Percentiles rank a stretch among this genome's conserved stretches.
phyloP scores from a whole-genome alignment of 2,888 invertebrate genomes.

The Morpho helenor region DNA sequence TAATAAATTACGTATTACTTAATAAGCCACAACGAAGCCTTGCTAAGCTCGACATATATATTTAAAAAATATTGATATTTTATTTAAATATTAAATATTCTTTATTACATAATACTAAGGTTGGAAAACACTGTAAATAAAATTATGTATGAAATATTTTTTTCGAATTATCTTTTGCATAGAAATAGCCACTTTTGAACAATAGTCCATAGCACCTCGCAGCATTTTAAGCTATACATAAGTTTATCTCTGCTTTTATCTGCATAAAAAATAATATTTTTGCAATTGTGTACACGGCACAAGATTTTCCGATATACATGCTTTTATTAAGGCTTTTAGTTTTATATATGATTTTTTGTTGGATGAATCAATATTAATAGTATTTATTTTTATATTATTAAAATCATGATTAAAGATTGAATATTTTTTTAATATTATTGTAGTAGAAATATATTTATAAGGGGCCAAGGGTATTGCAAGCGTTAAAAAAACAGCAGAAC shows the following conservation, averaged over 20 bases:
- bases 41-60: too few relatives aligned
- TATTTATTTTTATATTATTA: too few relatives aligned
- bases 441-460: too few relatives aligned
- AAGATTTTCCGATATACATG: conserved; percentile 3
- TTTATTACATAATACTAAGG: too few relatives aligned
- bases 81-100: too few relatives aligned
- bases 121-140: conserved; percentile 1
- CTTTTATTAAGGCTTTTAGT: conserved; percentile 11
- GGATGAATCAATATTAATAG: background rate
- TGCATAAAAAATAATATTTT: conserved; percentile 7
- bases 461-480: too few relatives aligned
- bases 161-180: conserved; percentile 1
- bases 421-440: too few relatives aligned
- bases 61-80: too few relatives aligned
- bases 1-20: too few relatives aligned
- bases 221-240: conserved; percentile 28
- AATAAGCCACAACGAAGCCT: too few relatives aligned
- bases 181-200: conserved; percentile 1
- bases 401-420: too few relatives aligned
- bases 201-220: conserved; percentile 31
- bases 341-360: background rate
- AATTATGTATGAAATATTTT: background rate
- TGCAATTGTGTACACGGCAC: conserved; percentile 1
- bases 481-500: too few relatives aligned
- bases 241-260: conserved; percentile 17